phyloP scores from a whole-genome alignment of 2,888 invertebrate genomes.

The Sphinx pinastri region DNA sequence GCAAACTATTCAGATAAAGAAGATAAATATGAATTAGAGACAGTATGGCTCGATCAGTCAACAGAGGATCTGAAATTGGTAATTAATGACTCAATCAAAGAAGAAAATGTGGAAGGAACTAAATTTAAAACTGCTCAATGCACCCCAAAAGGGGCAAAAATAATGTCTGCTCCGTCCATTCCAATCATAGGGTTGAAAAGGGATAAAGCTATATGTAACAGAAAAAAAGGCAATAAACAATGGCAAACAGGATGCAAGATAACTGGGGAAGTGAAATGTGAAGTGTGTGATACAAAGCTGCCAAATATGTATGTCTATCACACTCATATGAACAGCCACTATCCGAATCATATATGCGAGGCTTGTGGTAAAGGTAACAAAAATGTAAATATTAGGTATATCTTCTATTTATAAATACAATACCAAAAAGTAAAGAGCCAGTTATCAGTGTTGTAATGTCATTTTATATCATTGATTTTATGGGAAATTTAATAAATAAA shows the following conservation, averaged over 20 bases:
- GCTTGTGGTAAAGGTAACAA: constrained; percentile 37
- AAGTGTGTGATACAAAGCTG: constrained; percentile 32
- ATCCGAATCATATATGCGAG: constrained; percentile 44
- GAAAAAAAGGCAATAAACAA: not conserved
- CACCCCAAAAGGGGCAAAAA: no score
- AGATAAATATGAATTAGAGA: constrained; percentile 15
- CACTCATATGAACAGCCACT: constrained; percentile 43
- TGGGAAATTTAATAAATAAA: no score
- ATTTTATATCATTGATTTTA: no score
- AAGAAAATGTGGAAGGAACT: not conserved
- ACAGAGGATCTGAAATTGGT: not conserved
- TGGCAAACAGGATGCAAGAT: constrained; percentile 17
- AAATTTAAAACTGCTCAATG: not conserved
- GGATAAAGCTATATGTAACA: not conserved
- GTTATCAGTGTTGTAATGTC: no score
- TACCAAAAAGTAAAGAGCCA: no score
- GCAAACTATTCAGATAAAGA: constrained; percentile 27
- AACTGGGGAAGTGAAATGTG: constrained; percentile 39
- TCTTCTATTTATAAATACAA: no score
- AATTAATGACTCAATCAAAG: constrained; percentile 6
- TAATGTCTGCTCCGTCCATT: no score
- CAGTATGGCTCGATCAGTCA: constrained; percentile 4
- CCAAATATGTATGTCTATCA: constrained; percentile 40
- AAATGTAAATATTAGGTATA: no score
- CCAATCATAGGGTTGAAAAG: not conserved